Conservation (phyloP, 2,113 vertebrate species). For the Mesembrinibis cayennensis region DNA sequence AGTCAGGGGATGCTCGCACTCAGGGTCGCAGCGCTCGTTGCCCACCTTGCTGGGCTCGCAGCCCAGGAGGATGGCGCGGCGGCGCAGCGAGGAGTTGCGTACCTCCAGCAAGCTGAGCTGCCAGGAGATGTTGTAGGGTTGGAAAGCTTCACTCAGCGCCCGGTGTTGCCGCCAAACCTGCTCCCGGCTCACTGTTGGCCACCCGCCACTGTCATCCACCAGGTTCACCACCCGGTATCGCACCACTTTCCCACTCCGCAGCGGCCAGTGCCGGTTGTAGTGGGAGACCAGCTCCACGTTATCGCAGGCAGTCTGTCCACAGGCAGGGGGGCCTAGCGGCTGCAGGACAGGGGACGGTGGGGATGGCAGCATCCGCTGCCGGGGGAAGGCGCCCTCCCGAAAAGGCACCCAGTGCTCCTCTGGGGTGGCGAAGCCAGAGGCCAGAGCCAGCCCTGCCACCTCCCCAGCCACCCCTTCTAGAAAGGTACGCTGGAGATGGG, state of each 20-base stretch:
- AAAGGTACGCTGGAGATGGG: constrained; percentile 74
- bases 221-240: constrained; percentile 90
- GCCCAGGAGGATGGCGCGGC: constrained; percentile 85
- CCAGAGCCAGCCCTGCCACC: constrained; percentile 57
- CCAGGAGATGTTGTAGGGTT: constrained; percentile 90
- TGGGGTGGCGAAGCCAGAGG: constrained; percentile 72
- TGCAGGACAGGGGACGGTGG: constrained; percentile 73
- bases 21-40: constrained; percentile 90
- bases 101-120: constrained; percentile 81
- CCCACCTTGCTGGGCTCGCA: constrained; percentile 92
- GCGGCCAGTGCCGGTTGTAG: constrained; percentile 87
- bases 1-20: constrained; percentile 91
- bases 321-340: constrained; percentile 80
- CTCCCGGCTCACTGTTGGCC: constrained; percentile 80
- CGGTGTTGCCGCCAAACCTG: constrained; percentile 86
- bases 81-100: constrained; percentile 84
- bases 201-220: constrained; percentile 74
- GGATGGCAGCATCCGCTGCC: constrained; percentile 64
- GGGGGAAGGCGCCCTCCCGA: constrained; percentile 78
- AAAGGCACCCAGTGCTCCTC: constrained; percentile 80
- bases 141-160: constrained; percentile 82
- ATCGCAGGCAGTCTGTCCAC: constrained; percentile 89
- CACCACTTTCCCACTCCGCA: constrained; percentile 81
- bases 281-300: constrained; percentile 86
- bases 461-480: neutral